Conservation (phyloP, 1,140 invertebrate genomes). For the Parapsyche elsis region DNA sequence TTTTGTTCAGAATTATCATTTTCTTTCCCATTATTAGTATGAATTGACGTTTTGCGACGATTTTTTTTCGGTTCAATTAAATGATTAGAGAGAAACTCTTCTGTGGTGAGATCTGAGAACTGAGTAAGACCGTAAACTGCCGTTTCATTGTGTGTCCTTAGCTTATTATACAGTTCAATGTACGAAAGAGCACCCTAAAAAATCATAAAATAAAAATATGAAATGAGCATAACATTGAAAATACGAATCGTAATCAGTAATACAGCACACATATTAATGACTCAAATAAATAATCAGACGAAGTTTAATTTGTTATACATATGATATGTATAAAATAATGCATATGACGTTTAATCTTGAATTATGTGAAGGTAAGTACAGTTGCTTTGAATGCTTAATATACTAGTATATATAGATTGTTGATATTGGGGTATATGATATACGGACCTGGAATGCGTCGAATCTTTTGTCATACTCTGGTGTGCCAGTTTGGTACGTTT, state of each 20-base stretch:
- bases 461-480: constrained; percentile 71
- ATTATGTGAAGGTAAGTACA: too few species aligned
- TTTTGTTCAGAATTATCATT: not conserved
- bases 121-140: constrained; percentile 79
- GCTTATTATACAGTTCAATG: constrained; percentile 72
- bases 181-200: constrained; percentile 70
- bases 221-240: too few species aligned
- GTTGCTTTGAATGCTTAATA: too few species aligned
- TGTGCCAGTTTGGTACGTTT: constrained; percentile 72
- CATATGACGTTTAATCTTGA: too few species aligned
- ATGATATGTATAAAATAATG: too few species aligned
- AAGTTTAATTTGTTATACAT: not conserved
- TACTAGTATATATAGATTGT: too few species aligned
- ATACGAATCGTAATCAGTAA: not conserved
- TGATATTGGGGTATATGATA: constrained; percentile 36
- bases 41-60: not conserved
- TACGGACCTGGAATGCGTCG: constrained; percentile 74
- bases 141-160: constrained; percentile 65
- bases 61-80: constrained; percentile 58
- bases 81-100: constrained; percentile 73
- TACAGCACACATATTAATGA: not conserved
- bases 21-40: not conserved
- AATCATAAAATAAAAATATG: not conserved
- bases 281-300: not conserved
- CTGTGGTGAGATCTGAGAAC: constrained; percentile 78